A percentile compares a stretch with the other conserved stretches of the same genome.
These are phyloP conservation scores for Isichthys henryi DNA, from an alignment of 2,113 vertebrate genomes.

Conservation along the genomic window DNA sequence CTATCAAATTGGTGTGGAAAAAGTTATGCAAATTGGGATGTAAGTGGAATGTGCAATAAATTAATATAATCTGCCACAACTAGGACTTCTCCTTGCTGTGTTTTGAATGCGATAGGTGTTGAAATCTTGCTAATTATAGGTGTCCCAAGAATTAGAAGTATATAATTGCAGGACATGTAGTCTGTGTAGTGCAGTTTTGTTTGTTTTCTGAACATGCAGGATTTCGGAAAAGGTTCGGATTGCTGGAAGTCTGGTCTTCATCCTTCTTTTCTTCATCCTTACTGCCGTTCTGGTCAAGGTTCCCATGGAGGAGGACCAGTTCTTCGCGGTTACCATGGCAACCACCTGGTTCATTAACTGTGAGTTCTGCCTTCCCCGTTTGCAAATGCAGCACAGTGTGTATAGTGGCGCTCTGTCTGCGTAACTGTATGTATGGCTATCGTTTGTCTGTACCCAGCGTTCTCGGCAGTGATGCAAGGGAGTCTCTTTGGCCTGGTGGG, in stretches of 20 bases:
- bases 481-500: slow-evolving; percentile 83
- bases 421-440: background rate
- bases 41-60: background rate
- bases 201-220: slow-evolving; percentile 43
- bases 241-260: slow-evolving; percentile 65
- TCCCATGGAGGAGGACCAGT: slow-evolving; percentile 52
- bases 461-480: slow-evolving; percentile 77
- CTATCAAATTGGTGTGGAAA: background rate
- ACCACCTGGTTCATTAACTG: slow-evolving; percentile 81
- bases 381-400: slow-evolving; percentile 63
- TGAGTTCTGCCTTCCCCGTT: slow-evolving; percentile 67
- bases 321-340: slow-evolving; percentile 75
- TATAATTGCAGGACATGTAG: background rate
- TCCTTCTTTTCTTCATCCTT: slow-evolving; percentile 71
- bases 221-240: slow-evolving; percentile 73
- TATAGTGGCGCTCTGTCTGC: background rate
- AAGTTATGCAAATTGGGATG: background rate
- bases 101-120: background rate
- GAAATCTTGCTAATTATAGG: background rate
- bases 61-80: background rate
- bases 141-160: background rate
- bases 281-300: slow-evolving; percentile 73
- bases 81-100: background rate
- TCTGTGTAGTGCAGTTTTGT: background rate
- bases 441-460: slow-evolving; percentile 54